Evolutionary conservation across 2,888 invertebrate genomes (phyloP), one percentile per base, ranked within the genome.

Genomic region (Plebejus melissa): DNA sequence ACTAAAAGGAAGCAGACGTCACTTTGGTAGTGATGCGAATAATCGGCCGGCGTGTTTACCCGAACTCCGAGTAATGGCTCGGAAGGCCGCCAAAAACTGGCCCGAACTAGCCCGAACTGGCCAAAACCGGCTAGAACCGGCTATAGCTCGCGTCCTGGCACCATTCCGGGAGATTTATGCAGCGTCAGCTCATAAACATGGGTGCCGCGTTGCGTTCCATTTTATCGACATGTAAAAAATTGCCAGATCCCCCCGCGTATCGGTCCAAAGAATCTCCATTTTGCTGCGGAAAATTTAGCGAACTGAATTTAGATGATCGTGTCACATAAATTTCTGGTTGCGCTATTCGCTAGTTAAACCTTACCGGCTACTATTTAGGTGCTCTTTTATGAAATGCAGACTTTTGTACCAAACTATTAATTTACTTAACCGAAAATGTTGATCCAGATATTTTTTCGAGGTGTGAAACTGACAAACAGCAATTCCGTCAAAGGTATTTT

Each of bases 141-240:
- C 58, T 74, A 72, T 71, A 74, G 77, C 88, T 87, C 87, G 88
- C 75, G 75, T 71, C 28, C 75, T 75, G 75, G 75, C 87, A 87
- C 85, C 82, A 82, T 83, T 83, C 86, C 84, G 82, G 81, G 83
- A 83, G 87, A 91, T 91, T 91, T 92, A 91, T 90, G 87, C 85
- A 81, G 82, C 87, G 89, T 90, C 90, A 89, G 87, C 89, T 88
- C 90, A 89, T 91, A 90, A 90, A 91, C 88, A 86, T 87, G 85
- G 86, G 84, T 81, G 82, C 77, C 22, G 75, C 75, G 74, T 69
- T 60, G 72, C 78, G 76, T 76, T 70, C 76, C 76, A 74, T 60
- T 78, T 76, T 78, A 75, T 75, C 28, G 72, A 72, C 54, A 54
- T 50, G 50, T 72, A 72, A 72, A 72, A 72, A 72, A 72, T 50